Evolutionary conservation across 2,888 invertebrate species (phyloP), one percentile per base, ranked within the genome.

Genomic region (Willowsia nigromaculata): DNA sequence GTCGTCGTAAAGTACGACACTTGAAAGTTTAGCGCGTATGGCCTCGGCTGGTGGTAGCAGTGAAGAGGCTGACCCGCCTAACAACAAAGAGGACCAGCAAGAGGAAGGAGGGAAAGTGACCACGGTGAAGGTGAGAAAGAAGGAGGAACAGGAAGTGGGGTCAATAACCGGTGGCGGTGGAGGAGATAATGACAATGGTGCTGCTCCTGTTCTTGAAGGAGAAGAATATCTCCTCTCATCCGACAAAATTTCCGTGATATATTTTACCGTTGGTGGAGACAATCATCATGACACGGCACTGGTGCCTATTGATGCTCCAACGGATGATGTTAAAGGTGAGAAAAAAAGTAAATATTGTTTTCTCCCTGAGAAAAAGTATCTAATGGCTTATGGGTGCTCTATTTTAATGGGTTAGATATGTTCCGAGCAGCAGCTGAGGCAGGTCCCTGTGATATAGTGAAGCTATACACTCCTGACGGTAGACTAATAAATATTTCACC

Each of bases 391-490:
- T n/a, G n/a, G n/a, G n/a, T n/a, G n/a, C n/a, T n/a, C n/a, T n/a
- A n/a, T n/a, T n/a, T n/a, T n/a, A n/a, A n/a, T n/a, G n/a, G n/a
- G n/a, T n/a, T 95, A 96, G 96, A 96, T 93, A 94, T 96, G 93
- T 96, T 96, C 94, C 94, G 96, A 93, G 95, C 95, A 91, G 96
- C 96, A 90, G 96, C 96, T 90, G 96, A 96, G 94, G 96, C 96
- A 91, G 95, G 96, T 92, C 95, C 95, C 91, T 94, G 95, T 93
- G 96, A 96, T 93, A 96, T 96, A 93, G 94, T 96, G 93, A 96
- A 96, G 94, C 94, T 96, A 93, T 95, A 94, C 93, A 94, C 95
- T 93, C 94, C 94, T 90, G 94, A 95, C 88, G 96, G 96, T 78
- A 95, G 95, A 93, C 94, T 96, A 90, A 93, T 96, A 93, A 96